Evolutionary conservation across 2,113 vertebrate species (phyloP).

Genomic region (Rhinolophus sinicus): DNA sequence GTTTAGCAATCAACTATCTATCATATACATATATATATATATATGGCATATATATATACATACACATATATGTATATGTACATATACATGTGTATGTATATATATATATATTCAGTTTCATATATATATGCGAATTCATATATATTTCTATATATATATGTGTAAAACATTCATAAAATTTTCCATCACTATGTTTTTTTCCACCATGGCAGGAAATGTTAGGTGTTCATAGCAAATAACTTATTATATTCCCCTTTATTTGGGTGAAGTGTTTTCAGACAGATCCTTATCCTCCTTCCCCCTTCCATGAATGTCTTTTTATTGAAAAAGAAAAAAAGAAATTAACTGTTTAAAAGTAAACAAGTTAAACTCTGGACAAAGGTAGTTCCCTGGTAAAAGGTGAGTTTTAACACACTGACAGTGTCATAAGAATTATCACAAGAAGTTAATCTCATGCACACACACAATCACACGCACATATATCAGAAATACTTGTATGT

Average conservation of each 20-base stretch:
- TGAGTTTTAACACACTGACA: conserved; percentile 76
- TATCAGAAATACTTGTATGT: conserved; percentile 64
- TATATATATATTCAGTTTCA: neutral
- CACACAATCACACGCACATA: neutral
- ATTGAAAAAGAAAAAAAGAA: conserved; percentile 54
- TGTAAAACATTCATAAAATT: neutral
- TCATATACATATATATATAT: neutral
- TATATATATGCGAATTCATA: neutral
- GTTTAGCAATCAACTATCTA: neutral
- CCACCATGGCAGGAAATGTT: neutral
- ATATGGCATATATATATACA: no score
- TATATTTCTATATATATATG: no score
- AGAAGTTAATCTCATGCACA: conserved; percentile 67
- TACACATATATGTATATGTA: neutral
- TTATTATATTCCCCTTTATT: conserved; percentile 24
- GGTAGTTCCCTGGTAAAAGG: conserved; percentile 61
- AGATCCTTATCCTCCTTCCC: neutral
- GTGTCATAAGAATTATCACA: conserved; percentile 65
- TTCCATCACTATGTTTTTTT: neutral
- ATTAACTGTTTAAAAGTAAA: conserved; percentile 67
- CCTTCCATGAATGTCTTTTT: conserved; percentile 52
- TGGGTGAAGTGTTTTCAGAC: neutral
- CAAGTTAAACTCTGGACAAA: conserved; percentile 59
- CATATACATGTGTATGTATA: neutral
- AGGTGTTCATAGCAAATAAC: neutral